phyloP scores from a whole-genome alignment of 2,797 vertebrate genomes.

The Takifugu rubripes region DNA sequence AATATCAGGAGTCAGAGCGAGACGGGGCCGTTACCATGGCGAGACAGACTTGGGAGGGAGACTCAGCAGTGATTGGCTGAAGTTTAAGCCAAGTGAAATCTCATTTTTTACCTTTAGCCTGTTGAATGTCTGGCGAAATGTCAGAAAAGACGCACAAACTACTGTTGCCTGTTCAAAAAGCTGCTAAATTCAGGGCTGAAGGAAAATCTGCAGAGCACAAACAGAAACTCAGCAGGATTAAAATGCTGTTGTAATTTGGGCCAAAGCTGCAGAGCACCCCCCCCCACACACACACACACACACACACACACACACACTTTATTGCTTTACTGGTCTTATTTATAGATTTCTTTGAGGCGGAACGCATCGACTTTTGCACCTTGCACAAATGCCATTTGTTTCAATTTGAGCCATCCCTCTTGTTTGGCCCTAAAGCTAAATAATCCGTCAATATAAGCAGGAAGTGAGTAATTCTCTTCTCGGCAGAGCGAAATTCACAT shows the following conservation, averaged over 20 bases:
- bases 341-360: constrained; percentile 8
- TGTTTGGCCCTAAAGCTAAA: constrained; percentile 4
- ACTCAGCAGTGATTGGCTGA: too few species aligned
- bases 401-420: constrained; percentile 7
- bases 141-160: too few species aligned
- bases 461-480: constrained; percentile 6
- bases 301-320: neutral
- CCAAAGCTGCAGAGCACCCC: neutral
- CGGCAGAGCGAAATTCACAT: neutral
- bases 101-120: too few species aligned
- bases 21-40: too few species aligned
- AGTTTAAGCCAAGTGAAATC: too few species aligned
- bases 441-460: constrained; percentile 3
- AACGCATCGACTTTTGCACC: constrained; percentile 5
- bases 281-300: too few species aligned
- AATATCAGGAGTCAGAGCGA: neutral
- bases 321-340: constrained; percentile 3
- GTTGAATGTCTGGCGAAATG: too few species aligned
- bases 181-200: too few species aligned
- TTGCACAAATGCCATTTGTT: constrained; percentile 1
- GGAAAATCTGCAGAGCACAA: too few species aligned
- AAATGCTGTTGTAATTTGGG: neutral
- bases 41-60: too few species aligned
- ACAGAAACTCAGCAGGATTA: neutral
- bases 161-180: too few species aligned